Conservation (phyloP, 2,113 vertebrate species). For the Ictalurus punctatus region DNA sequence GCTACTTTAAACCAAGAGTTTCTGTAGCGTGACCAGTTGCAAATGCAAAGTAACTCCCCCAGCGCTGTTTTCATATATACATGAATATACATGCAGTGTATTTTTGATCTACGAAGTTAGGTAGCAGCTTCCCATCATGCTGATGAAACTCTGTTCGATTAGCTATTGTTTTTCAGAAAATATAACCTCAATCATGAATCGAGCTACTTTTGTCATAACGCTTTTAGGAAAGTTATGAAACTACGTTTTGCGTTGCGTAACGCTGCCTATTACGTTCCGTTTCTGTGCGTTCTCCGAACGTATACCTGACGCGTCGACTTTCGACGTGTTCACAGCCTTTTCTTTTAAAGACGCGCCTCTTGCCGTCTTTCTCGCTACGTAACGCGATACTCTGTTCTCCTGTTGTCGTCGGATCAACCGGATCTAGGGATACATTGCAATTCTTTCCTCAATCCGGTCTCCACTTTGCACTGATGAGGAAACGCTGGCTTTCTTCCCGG, state of each 20-base stretch:
- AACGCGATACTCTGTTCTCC: background rate
- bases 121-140: background rate
- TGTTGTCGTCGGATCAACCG: background rate
- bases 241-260: background rate
- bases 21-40: background rate
- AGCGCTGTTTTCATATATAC: too few species aligned
- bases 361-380: background rate
- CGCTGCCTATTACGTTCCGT: background rate
- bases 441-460: background rate
- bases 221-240: background rate
- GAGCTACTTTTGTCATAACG: background rate
- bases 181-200: background rate
- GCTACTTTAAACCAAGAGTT: background rate
- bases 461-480: conserved; percentile 8
- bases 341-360: background rate
- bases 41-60: background rate
- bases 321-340: background rate
- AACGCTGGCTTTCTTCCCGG: background rate
- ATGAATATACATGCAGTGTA: background rate
- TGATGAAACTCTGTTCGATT: background rate
- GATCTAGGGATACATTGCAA: background rate
- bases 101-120: background rate
- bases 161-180: background rate
- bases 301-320: background rate
- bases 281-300: background rate